These are phyloP conservation scores for Lypha dubia DNA, from an alignment of 2,888 invertebrate genomes.

Conservation along the genomic window DNA sequence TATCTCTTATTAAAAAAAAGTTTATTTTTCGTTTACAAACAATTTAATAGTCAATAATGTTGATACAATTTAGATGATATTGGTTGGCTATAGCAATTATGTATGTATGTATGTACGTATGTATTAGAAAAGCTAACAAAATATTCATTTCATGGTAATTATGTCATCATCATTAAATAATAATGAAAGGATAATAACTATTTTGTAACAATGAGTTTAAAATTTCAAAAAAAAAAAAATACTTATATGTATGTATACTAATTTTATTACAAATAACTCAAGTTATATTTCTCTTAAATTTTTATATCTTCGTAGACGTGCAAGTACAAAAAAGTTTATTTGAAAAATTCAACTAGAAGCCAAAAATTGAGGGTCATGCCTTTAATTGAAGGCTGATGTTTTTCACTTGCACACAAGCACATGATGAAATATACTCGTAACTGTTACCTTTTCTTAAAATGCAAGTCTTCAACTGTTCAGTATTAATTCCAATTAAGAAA, in stretches of 20 bases:
- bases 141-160: conserved; percentile 43
- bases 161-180: conserved; percentile 53
- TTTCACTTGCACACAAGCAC: not conserved
- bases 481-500: conserved; percentile 38
- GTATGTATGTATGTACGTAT: not conserved
- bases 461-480: not conserved
- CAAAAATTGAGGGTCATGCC: not conserved
- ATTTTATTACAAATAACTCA: not conserved
- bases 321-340: too few species aligned
- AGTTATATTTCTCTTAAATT: not conserved
- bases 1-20: conserved; percentile 14
- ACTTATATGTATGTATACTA: not conserved
- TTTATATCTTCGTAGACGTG: not conserved
- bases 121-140: conserved; percentile 39
- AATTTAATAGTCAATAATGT: conserved; percentile 41
- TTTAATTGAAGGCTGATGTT: not conserved
- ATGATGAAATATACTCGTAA: not conserved
- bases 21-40: conserved; percentile 24
- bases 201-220: conserved; percentile 24
- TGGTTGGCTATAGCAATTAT: not conserved
- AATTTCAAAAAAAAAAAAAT: conserved; percentile 1
- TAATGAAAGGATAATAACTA: conserved; percentile 35
- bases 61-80: conserved; percentile 33
- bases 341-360: not conserved
- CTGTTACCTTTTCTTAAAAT: not conserved